Evolutionary conservation across 2,113 vertebrate genomes (phyloP).

Genomic region (Tyto alba): DNA sequence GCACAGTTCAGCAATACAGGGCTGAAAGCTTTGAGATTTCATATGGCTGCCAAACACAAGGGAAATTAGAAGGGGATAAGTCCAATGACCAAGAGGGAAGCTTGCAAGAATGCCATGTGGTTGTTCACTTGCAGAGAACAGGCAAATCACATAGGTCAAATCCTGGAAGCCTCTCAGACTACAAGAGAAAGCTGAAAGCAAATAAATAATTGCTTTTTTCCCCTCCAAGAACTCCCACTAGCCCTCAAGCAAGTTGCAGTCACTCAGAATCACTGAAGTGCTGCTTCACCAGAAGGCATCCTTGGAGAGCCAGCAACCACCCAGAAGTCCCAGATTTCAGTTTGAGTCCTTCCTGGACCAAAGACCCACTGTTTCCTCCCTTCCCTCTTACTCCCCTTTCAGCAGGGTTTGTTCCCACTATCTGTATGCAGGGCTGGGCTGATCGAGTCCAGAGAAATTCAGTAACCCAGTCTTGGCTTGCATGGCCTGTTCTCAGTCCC

Average conservation of each 20-base stretch:
- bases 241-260: neutral
- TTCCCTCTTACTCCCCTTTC: neutral
- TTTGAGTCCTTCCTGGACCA: neutral
- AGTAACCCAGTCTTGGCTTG: neutral
- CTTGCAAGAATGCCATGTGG: neutral
- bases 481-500: neutral
- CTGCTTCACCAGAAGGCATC: neutral
- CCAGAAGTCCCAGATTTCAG: neutral
- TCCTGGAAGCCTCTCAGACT: neutral
- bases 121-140: neutral
- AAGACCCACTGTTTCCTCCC: neutral
- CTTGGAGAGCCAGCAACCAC: neutral
- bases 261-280: neutral
- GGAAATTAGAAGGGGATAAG: neutral
- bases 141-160: neutral
- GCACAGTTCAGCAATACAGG: neutral
- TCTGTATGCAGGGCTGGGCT: neutral
- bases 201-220: neutral
- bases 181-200: neutral
- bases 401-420: neutral
- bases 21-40: neutral
- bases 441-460: neutral
- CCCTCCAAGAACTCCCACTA: neutral
- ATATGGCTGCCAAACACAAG: neutral
- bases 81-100: neutral